Base-by-base conservation (phyloP, 1,140 invertebrate species). In the Ostrea edulis region DNA sequence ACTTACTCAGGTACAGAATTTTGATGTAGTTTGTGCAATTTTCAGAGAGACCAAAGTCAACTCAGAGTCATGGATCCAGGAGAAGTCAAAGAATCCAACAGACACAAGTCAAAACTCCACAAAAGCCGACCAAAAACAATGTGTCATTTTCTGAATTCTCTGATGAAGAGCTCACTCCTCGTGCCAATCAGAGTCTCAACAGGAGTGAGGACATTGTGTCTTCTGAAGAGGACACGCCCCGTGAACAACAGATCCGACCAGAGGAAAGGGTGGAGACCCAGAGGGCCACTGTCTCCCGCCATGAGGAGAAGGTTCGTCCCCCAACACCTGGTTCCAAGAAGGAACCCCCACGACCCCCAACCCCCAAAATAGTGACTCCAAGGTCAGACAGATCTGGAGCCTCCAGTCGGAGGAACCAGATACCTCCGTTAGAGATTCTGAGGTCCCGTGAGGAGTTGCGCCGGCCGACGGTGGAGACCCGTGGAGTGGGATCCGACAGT, bases 401-500 rank as follows among this genome's bases (percentile, higher is more conserved):
- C 20, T 87, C 82, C 82, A 85, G 29, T 58, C 58, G 71, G n/a
- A 71, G 54, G 20, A 51, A 54, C 20, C 68, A 86, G 52, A 11
- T 29, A 44, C 84, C 54, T 8, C 71, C 58, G 68, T 82, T 84
- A 65, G 87, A 88, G n/a, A 54, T 86, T 68, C 20, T 68, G 35
- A 82, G 55, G 86, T 35, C 82, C 68, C 86, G 17, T 4, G 85
- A 86, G 71, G 58, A 86, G 68, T n/a, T 29, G 25, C 65, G 29
- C 12, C 65, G 65, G 5, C 82, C 81, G 14, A 29, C 71, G 81
- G 82, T 87, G 3, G 82, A 87, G 52, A 87, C 89, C 62, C 55
- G 83, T 51, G 89, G 87, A 71, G 89, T 90, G 8, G 90, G 90
- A 3, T 90, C 90, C 8, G 88, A 90, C 44, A 89, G 88, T 85